Evolutionary conservation across 30 jellyfish, hydroid and myxozoan genomes (phyloP).

Genomic region (Sanderia malayensis): DNA sequence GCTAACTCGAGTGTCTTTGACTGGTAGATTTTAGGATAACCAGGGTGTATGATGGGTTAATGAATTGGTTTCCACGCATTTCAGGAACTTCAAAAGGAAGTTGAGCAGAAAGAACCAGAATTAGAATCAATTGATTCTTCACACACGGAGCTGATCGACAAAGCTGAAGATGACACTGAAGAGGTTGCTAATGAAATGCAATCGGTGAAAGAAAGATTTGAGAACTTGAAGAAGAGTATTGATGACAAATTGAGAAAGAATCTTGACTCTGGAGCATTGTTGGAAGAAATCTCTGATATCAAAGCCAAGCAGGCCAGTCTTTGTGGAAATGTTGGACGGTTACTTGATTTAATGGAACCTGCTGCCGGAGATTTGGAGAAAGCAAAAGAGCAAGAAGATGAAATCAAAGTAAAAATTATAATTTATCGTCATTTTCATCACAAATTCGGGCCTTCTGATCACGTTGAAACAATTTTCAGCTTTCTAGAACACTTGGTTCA

Average conservation of each 20-base stretch:
- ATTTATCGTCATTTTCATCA: neutral
- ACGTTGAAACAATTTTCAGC: no score
- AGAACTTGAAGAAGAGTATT: constrained; percentile 38
- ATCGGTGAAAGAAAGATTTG: constrained; percentile 50
- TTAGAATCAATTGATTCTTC: constrained; percentile 29
- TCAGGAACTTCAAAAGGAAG: constrained; percentile 48
- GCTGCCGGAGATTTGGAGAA: constrained; percentile 57
- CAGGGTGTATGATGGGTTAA: no score
- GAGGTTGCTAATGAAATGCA: constrained; percentile 49
- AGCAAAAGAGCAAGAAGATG: constrained; percentile 51
- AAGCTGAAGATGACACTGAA: constrained; percentile 61
- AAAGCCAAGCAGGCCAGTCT: constrained; percentile 29
- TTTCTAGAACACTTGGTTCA: no score
- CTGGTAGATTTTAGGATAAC: no score
- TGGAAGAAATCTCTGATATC: constrained; percentile 52
- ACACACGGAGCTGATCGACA: constrained; percentile 34
- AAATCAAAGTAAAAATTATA: constrained; percentile 39
- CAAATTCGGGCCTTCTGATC: no score
- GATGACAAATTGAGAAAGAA: constrained; percentile 30
- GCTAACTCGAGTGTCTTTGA: no score
- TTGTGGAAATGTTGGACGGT: constrained; percentile 54
- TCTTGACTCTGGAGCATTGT: constrained; percentile 27
- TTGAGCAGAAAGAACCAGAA: constrained; percentile 51
- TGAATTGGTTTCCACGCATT: no score
- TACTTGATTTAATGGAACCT: constrained; percentile 57